A percentile compares a stretch with the other conserved stretches of the same genome.
Evolutionary conservation across 2,113 vertebrate genomes (phyloP).

Genomic region (Vidua macroura): DNA sequence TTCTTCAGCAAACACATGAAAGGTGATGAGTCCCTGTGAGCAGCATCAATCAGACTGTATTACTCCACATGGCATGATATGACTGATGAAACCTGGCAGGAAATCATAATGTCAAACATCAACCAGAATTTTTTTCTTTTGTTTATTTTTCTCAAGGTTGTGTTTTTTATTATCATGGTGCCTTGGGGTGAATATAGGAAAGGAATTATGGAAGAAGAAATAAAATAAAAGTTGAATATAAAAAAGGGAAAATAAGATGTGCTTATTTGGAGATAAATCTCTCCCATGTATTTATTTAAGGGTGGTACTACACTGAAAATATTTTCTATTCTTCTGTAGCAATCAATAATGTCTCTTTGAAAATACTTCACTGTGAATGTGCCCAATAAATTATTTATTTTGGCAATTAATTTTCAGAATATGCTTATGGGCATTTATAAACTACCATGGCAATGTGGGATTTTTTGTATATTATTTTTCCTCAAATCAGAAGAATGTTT

Average conservation of each 20-base stretch:
- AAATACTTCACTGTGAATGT: not conserved
- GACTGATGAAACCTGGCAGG: constrained; percentile 18
- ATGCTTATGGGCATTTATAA: not conserved
- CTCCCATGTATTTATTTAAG: not conserved
- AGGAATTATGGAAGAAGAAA: not conserved
- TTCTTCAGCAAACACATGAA: not conserved
- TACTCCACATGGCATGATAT: not conserved
- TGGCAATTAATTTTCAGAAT: not conserved
- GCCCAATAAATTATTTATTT: not conserved
- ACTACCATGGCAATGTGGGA: not conserved
- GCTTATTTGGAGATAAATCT: not conserved
- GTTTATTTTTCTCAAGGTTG: not conserved
- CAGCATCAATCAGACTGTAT: constrained; percentile 2
- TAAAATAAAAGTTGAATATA: not conserved
- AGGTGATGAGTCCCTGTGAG: not conserved
- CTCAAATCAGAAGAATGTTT: not conserved
- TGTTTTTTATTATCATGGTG: not conserved
- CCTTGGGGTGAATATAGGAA: not conserved
- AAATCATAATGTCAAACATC: not conserved
- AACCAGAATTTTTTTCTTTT: not conserved
- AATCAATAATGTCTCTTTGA: not conserved
- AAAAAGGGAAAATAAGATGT: not conserved
- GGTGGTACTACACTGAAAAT: not conserved
- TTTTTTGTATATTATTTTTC: not conserved
- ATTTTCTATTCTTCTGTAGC: not conserved